Evolutionary conservation across 2,113 vertebrate species (phyloP).

Genomic region (Eurypyga helias): DNA sequence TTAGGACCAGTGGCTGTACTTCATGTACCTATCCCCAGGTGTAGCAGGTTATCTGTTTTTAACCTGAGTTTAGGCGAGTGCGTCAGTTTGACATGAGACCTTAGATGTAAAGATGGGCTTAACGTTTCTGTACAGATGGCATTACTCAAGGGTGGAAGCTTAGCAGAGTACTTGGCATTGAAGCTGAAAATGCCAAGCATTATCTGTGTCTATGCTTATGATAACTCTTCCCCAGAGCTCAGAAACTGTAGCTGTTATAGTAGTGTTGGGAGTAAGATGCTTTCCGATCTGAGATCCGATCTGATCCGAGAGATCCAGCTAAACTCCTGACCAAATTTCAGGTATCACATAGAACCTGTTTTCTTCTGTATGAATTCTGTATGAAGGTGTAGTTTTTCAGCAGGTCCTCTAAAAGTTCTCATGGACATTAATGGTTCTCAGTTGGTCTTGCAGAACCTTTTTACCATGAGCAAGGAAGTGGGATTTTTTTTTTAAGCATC

Average conservation of each 20-base stretch:
- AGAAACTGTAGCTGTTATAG: background rate
- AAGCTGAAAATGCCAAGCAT: background rate
- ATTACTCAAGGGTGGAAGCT: background rate
- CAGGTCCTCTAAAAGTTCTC: background rate
- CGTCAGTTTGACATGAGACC: background rate
- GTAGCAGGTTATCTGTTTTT: background rate
- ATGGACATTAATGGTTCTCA: background rate
- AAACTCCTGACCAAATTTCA: background rate
- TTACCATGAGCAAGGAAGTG: background rate
- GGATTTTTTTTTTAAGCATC: background rate
- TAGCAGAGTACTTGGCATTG: background rate
- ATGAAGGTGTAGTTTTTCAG: background rate
- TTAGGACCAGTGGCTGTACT: background rate
- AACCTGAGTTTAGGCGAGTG: background rate
- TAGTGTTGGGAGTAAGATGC: background rate
- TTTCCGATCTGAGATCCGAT: background rate
- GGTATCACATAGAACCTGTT: background rate
- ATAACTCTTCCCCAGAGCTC: background rate
- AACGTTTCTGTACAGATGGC: conserved; percentile 1
- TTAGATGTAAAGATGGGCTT: background rate
- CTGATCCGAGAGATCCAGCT: background rate
- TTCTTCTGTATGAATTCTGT: background rate
- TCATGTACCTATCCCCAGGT: background rate
- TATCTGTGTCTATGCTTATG: background rate
- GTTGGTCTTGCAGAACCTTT: background rate